Base-by-base conservation (phyloP, 2,888 invertebrate genomes). In the Microplitis deprimator region DNA sequence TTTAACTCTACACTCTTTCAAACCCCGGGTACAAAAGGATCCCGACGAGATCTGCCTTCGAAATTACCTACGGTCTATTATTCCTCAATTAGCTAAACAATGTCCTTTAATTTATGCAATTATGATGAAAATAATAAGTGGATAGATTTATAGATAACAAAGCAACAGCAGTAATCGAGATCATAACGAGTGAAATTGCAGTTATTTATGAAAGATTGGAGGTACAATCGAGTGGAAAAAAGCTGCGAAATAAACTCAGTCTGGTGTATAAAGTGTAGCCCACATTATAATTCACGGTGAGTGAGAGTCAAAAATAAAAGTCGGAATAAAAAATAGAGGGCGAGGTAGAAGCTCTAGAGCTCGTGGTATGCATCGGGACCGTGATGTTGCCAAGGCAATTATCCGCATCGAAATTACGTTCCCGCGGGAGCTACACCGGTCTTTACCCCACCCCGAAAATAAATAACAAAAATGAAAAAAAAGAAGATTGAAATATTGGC, bases 401-500 rank as follows among this genome's bases (percentile, higher is more conserved):
- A 88, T 86, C 85, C 87, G 86, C 82, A 82, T 84, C 83, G 86
- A 83, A 84, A 87, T 87, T 84, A 84, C 80, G 83, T 83, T 82
- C 72, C 76, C 65, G 78, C 79, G 73, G 40, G 39, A 50, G 71
- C 75, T 67, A 20, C 38, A 75, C 68, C 76, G 76, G 74, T 77
- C 65, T 79, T 74, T 77, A 79, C 29, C 40, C 77, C 68, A 5
- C 62, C 71, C 77, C 84, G 85, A 82, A 81, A 84, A 83, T 83
- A 79, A 81, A 75, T 84, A 85, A 86, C 86, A 86, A 87, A 87
- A 86, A 88, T 86, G 8, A 29, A 29, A 29, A 65, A 65, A 65
- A 65, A 65, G 8, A 88, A 85, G 83, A 86, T 85, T 88, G 88
- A 89, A 89, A 89, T 89, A 89, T 89, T 89, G 89, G 88, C 88